These are phyloP conservation scores for Minunthozetes semirufus DNA, from an alignment of 2,888 invertebrate genomes.

Conservation along the genomic window DNA sequence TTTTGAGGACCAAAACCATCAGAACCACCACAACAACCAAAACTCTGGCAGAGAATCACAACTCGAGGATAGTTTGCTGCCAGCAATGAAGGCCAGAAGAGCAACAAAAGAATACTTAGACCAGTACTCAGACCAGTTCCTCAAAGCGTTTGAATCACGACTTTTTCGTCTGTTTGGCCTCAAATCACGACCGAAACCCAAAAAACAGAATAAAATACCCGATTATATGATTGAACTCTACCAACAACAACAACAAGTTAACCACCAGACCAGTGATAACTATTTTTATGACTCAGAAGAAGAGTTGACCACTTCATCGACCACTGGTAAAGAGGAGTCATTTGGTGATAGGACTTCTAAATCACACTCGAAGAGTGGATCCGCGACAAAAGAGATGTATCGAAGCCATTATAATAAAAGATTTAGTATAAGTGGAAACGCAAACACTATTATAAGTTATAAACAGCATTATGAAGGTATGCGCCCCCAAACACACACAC, in stretches of 20 bases:
- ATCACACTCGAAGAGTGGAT: background rate
- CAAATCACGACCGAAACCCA: conserved; percentile 54
- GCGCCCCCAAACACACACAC: background rate
- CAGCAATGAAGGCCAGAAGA: conserved; percentile 1
- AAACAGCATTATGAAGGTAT: conserved; percentile 32
- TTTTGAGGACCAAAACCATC: conserved; percentile 15
- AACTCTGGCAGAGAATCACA: background rate
- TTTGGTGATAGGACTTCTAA: too few relatives aligned
- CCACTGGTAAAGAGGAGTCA: background rate
- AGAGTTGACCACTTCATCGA: background rate
- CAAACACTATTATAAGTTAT: conserved; percentile 31
- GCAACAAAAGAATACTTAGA: background rate
- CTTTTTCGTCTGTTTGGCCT: conserved; percentile 60
- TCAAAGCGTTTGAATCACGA: conserved; percentile 53
- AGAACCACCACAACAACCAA: too few relatives aligned
- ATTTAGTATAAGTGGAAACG: conserved; percentile 19
- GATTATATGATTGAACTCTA: conserved; percentile 74
- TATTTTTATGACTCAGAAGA: background rate
- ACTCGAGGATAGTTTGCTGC: conserved; percentile 24
- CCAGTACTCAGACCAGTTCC: conserved; percentile 1
- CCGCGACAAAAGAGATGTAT: background rate
- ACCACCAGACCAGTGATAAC: conserved; percentile 14
- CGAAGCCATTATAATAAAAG: conserved; percentile 19
- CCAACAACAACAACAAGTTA: background rate
- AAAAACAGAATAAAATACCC: conserved; percentile 58